Evolutionary conservation across 2,888 invertebrate genomes (phyloP).

Genomic region (Eudasyphora cyanicolor): DNA sequence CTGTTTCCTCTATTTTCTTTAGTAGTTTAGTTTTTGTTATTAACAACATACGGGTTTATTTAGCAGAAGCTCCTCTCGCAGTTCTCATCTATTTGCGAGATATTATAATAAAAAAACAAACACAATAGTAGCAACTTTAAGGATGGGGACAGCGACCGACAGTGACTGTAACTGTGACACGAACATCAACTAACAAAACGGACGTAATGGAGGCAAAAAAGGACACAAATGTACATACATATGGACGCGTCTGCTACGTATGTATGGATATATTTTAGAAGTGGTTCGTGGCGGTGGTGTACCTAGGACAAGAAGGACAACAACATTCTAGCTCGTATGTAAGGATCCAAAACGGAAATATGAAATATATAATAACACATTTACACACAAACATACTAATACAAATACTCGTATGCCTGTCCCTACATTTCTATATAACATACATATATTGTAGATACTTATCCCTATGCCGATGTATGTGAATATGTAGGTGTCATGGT

Average conservation of each 20-base stretch:
- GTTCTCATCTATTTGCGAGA: not conserved
- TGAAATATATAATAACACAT: not conserved
- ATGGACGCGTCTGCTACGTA: too few species aligned
- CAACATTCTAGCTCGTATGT: not conserved
- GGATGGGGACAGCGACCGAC: too few species aligned
- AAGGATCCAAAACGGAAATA: constrained; percentile 15
- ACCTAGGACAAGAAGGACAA: not conserved
- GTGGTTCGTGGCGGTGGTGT: constrained; percentile 25
- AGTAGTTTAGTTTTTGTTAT: constrained; percentile 46
- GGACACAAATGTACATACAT: too few species aligned
- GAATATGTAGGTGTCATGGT: not conserved
- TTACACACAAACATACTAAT: not conserved
- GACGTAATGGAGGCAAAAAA: not conserved
- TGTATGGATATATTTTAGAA: too few species aligned
- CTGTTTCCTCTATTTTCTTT: constrained; percentile 25
- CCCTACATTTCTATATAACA: too few species aligned
- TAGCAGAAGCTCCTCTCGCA: constrained; percentile 11
- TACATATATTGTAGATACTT: not conserved
- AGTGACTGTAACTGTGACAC: too few species aligned
- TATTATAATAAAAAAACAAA: constrained; percentile 12
- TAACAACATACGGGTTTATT: constrained; percentile 51
- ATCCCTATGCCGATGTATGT: not conserved
- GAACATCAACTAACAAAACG: not conserved
- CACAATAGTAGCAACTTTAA: too few species aligned
- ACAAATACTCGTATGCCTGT: not conserved